A percentile compares a stretch with the other conserved stretches of the same genome.
Conservation (phyloP, 2,888 invertebrate genomes). For the Eurytoma californica region DNA sequence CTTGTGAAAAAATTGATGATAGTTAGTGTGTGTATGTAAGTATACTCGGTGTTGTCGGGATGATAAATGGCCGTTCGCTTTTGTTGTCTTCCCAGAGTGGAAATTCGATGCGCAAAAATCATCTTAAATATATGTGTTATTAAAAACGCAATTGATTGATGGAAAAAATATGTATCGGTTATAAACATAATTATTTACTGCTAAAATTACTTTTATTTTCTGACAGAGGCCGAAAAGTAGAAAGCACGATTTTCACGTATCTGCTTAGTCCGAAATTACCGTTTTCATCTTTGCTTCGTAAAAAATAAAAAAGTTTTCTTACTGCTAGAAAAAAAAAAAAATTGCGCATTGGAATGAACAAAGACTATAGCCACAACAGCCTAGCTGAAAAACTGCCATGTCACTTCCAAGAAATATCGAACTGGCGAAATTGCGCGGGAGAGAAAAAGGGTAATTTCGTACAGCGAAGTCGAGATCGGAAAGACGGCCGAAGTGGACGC, state of each 20-base stretch:
- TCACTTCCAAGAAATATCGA: not conserved
- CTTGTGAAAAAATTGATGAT: slow-evolving; percentile 36
- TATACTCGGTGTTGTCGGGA: slow-evolving; percentile 25
- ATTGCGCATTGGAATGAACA: slow-evolving; percentile 37
- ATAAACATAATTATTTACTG: not conserved
- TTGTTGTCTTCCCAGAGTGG: slow-evolving; percentile 40
- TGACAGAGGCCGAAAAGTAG: too few relatives aligned
- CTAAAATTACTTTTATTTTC: slow-evolving; percentile 11
- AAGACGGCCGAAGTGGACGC: not conserved
- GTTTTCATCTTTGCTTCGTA: slow-evolving; percentile 20
- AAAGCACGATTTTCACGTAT: slow-evolving; percentile 11
- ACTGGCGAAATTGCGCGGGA: not conserved
- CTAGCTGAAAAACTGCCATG: slow-evolving; percentile 13
- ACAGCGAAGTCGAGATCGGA: not conserved
- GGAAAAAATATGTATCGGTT: too few relatives aligned
- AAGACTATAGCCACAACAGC: not conserved
- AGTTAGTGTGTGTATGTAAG: slow-evolving; percentile 21
- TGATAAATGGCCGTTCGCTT: slow-evolving; percentile 43
- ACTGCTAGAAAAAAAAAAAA: slow-evolving; percentile 12
- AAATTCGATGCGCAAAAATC: slow-evolving; percentile 33
- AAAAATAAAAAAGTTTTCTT: slow-evolving; percentile 22
- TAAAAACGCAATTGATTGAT: too few relatives aligned
- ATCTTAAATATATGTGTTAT: not conserved
- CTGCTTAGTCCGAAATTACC: slow-evolving; percentile 34
- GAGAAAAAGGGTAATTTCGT: slow-evolving; percentile 41